Evolutionary conservation across 2,888 invertebrate genomes (phyloP).

Genomic region (Chaitophorus viminalis): DNA sequence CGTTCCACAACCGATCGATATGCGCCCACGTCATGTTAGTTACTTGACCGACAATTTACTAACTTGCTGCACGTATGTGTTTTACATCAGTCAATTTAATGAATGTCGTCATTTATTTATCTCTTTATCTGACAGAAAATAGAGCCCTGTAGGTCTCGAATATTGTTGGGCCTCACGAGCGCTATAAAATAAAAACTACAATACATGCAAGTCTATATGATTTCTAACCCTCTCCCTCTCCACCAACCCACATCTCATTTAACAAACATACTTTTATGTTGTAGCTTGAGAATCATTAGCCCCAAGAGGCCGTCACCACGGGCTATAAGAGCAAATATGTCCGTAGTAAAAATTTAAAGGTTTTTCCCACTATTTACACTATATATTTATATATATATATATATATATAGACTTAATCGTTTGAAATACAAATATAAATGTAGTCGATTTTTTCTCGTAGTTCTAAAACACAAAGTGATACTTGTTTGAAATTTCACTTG

Average conservation of each 20-base stretch:
- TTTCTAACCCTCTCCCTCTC: too few species aligned
- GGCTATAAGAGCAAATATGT: not conserved
- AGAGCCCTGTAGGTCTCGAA: not conserved
- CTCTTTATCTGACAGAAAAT: not conserved
- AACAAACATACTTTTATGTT: not conserved
- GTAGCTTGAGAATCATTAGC: not conserved
- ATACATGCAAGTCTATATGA: not conserved
- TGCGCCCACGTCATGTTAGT: not conserved
- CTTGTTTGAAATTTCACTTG: too few species aligned
- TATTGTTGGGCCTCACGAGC: not conserved
- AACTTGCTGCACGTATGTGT: not conserved
- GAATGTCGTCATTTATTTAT: not conserved
- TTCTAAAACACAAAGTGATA: too few species aligned
- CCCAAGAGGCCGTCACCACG: not conserved
- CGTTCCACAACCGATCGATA: not conserved
- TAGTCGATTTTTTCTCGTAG: too few species aligned
- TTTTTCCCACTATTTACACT: not conserved
- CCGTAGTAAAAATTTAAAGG: not conserved
- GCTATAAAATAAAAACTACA: slow-evolving; percentile 14
- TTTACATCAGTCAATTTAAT: not conserved
- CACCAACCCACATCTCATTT: not conserved
- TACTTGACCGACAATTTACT: not conserved
- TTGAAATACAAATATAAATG: not conserved
- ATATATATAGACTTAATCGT: not conserved
- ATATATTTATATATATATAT: too few species aligned